Base-by-base conservation (phyloP, 2,797 vertebrate genomes). In the Gymnothorax reevesii region DNA sequence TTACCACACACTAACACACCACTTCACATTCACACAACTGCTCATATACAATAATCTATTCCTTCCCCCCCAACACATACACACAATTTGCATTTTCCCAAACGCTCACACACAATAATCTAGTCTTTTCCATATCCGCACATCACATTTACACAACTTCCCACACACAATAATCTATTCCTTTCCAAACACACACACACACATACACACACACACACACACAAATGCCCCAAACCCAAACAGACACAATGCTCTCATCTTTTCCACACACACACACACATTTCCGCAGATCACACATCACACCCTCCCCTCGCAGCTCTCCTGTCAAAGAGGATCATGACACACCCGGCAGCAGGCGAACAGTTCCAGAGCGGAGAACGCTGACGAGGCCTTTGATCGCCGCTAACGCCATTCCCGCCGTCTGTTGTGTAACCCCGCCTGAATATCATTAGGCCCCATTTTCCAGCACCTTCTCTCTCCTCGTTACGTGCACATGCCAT, bases 311-410 rank as follows among this genome's bases (percentile, higher is more conserved):
- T 49, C 13, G 33, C 33, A 25, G 64, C 25, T 71, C 13, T 17
- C 33, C 71, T 42, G 71, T 75, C 33, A 13, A 33, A 42, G 13
- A 75, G 71, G 27, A 27, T 73, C 25, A 73, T 73, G 25, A 12
- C 1, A 4, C 69, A 1, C 25, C 8, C 8, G 69, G 25, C 69
- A 42, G 69, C 10, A 25, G 27, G 69, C 12, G 25, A 27, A 62
- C 1, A 59, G 17, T 2, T 59, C 57, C 22, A 22, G 82, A 27
- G 57, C 20, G 27, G 25, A 27, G 55, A 13, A 49, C 20, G 88
- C 69, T 33, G 89, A 57, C 87, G 89, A 91, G 89, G 83, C 57
- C 92, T 95, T 95, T 95, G 92, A 95, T 94, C 90, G 87, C 27
- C 8, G 86, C 88, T 90, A 83, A 27, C 54, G 85, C 88, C 69